Evolutionary conservation across 2,888 invertebrate species (phyloP).

Genomic region (Rhingia rostrata): DNA sequence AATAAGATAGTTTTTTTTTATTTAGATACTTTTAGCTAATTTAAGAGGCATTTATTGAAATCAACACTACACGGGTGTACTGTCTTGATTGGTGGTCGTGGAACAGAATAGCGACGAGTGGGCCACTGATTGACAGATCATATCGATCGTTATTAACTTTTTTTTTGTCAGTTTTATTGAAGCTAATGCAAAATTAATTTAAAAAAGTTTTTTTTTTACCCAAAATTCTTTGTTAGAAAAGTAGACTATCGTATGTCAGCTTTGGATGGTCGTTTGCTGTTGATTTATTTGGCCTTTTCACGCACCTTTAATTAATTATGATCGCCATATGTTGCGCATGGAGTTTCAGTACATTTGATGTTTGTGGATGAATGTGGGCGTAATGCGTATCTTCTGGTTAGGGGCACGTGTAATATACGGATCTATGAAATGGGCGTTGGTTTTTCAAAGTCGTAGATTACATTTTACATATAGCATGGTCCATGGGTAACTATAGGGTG

Average conservation of each 20-base stretch:
- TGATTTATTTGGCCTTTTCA: background rate
- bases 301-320: slow-evolving; percentile 18
- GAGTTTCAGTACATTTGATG: background rate
- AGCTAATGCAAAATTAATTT: slow-evolving; percentile 29
- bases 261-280: background rate
- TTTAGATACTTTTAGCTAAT: slow-evolving; percentile 16
- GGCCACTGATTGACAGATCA: slow-evolving; percentile 38
- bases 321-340: slow-evolving; percentile 27
- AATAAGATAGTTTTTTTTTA: background rate
- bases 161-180: slow-evolving; percentile 10
- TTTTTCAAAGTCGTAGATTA: background rate
- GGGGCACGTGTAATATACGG: background rate
- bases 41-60: slow-evolving; percentile 30
- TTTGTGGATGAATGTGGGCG: slow-evolving; percentile 11
- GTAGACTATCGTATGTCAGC: background rate
- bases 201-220: background rate
- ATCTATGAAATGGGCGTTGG: slow-evolving; percentile 22
- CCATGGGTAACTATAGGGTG: too few relatives aligned
- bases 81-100: slow-evolving; percentile 6
- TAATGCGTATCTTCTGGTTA: background rate
- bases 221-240: background rate
- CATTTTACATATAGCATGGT: background rate
- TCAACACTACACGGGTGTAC: slow-evolving; percentile 22
- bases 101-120: slow-evolving; percentile 10
- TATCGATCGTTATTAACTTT: slow-evolving; percentile 5